phyloP scores from a whole-genome alignment of 2,797 vertebrate species.

The Acropternis orthonyx region DNA sequence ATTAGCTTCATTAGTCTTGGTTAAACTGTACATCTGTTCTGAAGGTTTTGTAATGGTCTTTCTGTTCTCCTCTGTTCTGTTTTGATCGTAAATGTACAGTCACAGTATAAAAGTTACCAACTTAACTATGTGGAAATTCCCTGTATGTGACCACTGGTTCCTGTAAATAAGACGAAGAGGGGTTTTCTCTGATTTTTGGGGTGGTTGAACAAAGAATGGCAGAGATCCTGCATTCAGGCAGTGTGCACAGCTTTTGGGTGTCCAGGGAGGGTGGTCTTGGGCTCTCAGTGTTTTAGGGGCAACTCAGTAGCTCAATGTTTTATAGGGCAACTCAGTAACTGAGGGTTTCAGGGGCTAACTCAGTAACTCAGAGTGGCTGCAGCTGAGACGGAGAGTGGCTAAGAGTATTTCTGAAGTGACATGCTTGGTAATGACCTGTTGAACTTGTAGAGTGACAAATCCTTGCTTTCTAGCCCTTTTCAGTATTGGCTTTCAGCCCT shows the following conservation, averaged over 20 bases:
- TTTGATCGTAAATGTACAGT: background rate
- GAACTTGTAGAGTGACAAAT: accelerated
- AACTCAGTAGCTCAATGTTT: background rate
- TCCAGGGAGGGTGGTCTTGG: background rate
- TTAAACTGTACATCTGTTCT: background rate
- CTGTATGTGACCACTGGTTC: constrained; percentile 14
- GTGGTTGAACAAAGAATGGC: background rate
- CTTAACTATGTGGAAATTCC: constrained; percentile 49
- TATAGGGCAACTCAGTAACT: background rate
- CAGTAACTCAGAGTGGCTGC: background rate
- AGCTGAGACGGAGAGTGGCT: background rate
- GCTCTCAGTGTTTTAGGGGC: too few relatives aligned
- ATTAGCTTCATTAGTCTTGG: background rate
- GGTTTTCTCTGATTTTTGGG: background rate
- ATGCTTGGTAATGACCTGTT: background rate
- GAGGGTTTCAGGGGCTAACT: accelerated
- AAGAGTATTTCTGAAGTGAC: background rate
- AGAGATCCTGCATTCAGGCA: background rate
- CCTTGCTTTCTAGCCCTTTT: background rate
- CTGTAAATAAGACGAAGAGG: background rate
- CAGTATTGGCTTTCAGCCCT: accelerated
- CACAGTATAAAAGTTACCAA: background rate
- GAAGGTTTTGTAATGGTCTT: background rate
- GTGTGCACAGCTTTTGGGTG: accelerated
- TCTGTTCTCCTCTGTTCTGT: background rate